These are phyloP conservation scores for Euwallacea fornicatus DNA, from an alignment of 1,140 invertebrate species.

Conservation along the genomic window DNA sequence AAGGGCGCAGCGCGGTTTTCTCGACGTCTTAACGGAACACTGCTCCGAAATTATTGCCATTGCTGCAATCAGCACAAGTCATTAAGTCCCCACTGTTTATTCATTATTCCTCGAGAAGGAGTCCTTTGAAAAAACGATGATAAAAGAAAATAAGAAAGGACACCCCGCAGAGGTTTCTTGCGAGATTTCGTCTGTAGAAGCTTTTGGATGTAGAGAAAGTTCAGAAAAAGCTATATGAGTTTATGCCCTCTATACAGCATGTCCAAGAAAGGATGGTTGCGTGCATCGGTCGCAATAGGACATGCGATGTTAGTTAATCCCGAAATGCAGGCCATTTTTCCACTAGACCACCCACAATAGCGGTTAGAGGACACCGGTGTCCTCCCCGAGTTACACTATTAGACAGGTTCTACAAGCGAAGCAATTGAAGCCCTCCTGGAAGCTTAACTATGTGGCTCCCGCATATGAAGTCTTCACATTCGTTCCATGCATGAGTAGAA, in stretches of 20 bases:
- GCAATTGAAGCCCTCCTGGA: background rate
- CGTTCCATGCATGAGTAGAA: no score
- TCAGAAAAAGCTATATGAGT: no score
- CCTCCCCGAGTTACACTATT: background rate
- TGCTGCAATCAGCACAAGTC: conserved; percentile 53
- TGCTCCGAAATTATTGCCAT: conserved; percentile 52
- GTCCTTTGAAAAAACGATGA: conserved; percentile 43
- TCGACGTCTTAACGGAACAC: conserved; percentile 51
- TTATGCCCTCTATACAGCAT: no score
- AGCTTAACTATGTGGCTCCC: background rate
- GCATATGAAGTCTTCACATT: no score
- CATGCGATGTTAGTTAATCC: no score
- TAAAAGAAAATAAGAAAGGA: conserved; percentile 28
- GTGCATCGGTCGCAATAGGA: no score
- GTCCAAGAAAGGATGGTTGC: no score
- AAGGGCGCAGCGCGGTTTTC: conserved; percentile 42
- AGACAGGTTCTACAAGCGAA: background rate
- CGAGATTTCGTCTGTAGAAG: background rate
- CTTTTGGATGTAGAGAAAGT: no score
- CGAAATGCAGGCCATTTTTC: no score
- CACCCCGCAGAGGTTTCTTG: conserved; percentile 13
- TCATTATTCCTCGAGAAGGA: conserved; percentile 47
- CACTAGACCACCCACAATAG: no score
- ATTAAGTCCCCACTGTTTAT: conserved; percentile 53
- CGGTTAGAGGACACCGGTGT: no score